These are phyloP conservation scores for Lutjanus campechanus DNA, from an alignment of 2,797 vertebrate genomes.

Conservation along the genomic window DNA sequence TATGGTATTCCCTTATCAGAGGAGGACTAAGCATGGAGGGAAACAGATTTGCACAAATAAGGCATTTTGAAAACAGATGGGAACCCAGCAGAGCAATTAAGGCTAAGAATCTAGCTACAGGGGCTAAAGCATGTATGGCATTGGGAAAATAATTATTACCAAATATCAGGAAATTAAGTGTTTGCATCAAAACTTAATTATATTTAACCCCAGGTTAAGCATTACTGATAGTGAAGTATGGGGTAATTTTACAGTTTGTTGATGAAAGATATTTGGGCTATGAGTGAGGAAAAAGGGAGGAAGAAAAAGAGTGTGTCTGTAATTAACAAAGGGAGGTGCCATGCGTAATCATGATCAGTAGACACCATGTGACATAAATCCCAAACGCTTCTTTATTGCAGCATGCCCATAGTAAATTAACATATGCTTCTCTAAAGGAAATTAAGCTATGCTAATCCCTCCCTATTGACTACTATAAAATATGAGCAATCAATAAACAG, in stretches of 20 bases:
- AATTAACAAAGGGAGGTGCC: background rate
- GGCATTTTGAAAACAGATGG: constrained; percentile 53
- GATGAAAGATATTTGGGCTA: background rate
- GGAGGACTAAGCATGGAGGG: constrained; percentile 3
- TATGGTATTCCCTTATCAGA: constrained; percentile 21
- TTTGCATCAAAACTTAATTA: constrained; percentile 28
- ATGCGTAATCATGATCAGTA: background rate
- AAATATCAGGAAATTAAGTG: constrained; percentile 28
- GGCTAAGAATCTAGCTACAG: constrained; percentile 7
- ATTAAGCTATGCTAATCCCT: background rate
- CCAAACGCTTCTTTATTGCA: background rate
- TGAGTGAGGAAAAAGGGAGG: background rate
- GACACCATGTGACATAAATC: background rate
- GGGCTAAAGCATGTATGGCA: constrained; percentile 21
- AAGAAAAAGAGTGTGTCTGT: background rate
- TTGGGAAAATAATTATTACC: constrained; percentile 36
- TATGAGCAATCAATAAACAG: constrained; percentile 40
- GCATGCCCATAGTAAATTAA: background rate
- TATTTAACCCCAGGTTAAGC: constrained; percentile 24
- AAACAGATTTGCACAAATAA: constrained; percentile 42
- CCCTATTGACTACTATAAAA: background rate
- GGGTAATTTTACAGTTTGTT: constrained; percentile 28
- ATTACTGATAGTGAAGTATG: constrained; percentile 20
- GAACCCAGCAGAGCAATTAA: constrained; percentile 51
- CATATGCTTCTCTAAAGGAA: background rate